Base-by-base conservation (phyloP, 2,113 vertebrate species). In the Eulacestoma nigropectus region DNA sequence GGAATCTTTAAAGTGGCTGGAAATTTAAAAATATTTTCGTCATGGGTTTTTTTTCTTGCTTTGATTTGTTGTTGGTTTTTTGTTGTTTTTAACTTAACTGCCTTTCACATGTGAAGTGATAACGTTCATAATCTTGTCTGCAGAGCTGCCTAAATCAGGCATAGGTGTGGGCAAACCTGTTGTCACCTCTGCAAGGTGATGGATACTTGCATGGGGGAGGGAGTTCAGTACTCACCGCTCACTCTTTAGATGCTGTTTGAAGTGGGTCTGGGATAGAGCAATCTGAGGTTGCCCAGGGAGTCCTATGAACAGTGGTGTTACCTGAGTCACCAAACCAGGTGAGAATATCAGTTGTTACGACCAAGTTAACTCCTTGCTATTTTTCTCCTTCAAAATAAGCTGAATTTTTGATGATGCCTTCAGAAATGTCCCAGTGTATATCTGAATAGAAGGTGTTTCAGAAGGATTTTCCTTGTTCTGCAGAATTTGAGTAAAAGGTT, bases 161-260 rank as follows among this genome's bases (percentile, higher is more conserved):
- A 5, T 6, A 49, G 41, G 32, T n/a, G 6, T 59, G 41, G n/a
- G 35, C 27, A 93, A 17, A 75, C 7, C 3, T 8, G 0, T 7
- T 93, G 67, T 32, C 6, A 7, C 12, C 52, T 59, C 53, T 20
- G 15, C 10, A 15, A 12, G 16, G 44, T 39, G 27, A 7, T 39
- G 16, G 56, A 16, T 60, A 2, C 26, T 47, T 65, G 20, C 8
- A 7, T 1, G 0, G 17, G 29, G 29, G 35, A 27, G 27, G 19
- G 39, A 60, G 25, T 23, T 73, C 16, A 4, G 21, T 23, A 11
- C 37, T 37, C 22, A 4, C 4, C 1, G 1, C 39, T 57, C 5
- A 1, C 5, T 62, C 26, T 30, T 33, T 0, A 21, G 29, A 0
- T 53, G 35, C 46, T 33, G 0, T 26, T 37, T 3, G 9, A 27